These are phyloP conservation scores for Cepaea nemoralis DNA, from an alignment of 1,140 invertebrate species.

Conservation along the genomic window DNA sequence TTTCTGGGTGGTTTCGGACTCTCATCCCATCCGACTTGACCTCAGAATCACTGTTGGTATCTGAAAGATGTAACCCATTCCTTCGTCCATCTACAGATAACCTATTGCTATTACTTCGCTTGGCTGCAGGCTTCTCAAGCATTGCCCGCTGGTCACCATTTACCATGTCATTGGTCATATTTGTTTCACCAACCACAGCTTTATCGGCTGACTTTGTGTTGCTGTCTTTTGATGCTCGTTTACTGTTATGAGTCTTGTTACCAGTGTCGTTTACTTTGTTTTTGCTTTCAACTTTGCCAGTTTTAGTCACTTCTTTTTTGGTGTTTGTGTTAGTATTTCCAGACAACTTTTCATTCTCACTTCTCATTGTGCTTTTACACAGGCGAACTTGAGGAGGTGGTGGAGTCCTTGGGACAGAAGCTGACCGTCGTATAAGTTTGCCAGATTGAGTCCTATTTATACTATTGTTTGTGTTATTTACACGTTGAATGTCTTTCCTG, in stretches of 20 bases:
- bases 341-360: not conserved
- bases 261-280: conserved; percentile 39
- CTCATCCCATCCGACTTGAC: conserved; percentile 47
- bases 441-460: not conserved
- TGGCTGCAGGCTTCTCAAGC: conserved; percentile 37
- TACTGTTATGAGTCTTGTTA: no score
- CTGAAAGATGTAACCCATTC: conserved; percentile 57
- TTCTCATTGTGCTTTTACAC: not conserved
- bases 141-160: conserved; percentile 42
- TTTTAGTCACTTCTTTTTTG: conserved; percentile 51
- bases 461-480: not conserved
- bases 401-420: conserved; percentile 12
- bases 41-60: conserved; percentile 64
- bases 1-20: no score
- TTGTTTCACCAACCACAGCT: conserved; percentile 42
- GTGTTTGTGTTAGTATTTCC: conserved; percentile 29
- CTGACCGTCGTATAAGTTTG: no score
- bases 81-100: conserved; percentile 56
- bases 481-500: not conserved
- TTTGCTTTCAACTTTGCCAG: conserved; percentile 60
- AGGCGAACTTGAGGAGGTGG: not conserved
- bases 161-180: not conserved
- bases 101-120: conserved; percentile 48
- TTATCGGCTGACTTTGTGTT: conserved; percentile 62
- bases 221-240: no score